Evolutionary conservation across 2,797 vertebrate genomes (phyloP).

Genomic region (Acrocephalus scirpaceus): DNA sequence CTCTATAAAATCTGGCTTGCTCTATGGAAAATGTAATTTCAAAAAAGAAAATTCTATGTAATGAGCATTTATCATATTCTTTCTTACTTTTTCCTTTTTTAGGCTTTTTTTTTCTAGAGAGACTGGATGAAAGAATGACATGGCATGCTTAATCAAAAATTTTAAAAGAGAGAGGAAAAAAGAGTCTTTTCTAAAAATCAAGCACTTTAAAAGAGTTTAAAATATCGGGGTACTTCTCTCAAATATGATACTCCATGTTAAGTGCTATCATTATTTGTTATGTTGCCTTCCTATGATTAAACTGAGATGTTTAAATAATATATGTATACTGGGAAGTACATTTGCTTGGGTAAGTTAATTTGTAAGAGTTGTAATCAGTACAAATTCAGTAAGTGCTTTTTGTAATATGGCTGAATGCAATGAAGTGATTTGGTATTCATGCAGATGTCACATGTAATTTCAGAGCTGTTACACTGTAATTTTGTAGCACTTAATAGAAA

Average conservation of each 20-base stretch:
- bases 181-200: constrained; percentile 13
- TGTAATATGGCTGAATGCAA: constrained; percentile 67
- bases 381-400: constrained; percentile 75
- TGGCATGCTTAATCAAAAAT: background rate
- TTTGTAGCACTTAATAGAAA: constrained; percentile 73
- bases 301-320: constrained; percentile 64
- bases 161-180: background rate
- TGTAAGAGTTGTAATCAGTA: constrained; percentile 72
- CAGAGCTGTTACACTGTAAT: constrained; percentile 72
- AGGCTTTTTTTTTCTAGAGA: constrained; percentile 35
- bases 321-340: constrained; percentile 13
- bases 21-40: constrained; percentile 70
- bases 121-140: constrained; percentile 21
- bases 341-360: constrained; percentile 67
- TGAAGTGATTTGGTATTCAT: constrained; percentile 73
- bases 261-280: constrained; percentile 43
- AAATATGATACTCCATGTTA: background rate
- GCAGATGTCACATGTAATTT: constrained; percentile 75
- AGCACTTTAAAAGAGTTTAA: background rate
- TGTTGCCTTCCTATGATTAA: constrained; percentile 38
- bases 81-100: constrained; percentile 23
- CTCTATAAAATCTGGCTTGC: constrained; percentile 73
- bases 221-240: background rate
- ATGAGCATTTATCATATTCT: constrained; percentile 69
- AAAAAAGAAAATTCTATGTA: constrained; percentile 78